Base-by-base conservation (phyloP, 2,113 vertebrate genomes). In the Cyprinodon brontotheroides region DNA sequence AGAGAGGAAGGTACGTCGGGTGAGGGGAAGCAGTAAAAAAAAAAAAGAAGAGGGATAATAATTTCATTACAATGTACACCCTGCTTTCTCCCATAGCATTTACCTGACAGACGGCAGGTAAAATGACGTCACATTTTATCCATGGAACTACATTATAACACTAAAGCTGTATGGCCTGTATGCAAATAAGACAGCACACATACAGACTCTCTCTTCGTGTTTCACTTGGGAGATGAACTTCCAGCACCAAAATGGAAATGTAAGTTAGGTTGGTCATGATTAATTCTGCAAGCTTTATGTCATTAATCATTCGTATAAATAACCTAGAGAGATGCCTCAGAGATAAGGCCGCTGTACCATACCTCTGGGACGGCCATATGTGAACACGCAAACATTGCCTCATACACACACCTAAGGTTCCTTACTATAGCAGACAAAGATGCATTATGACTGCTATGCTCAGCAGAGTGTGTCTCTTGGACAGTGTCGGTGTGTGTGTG, bases 241-340 rank as follows among this genome's bases (percentile, higher is more conserved):
- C 79, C 72, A 78, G 81, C 65, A 73, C 71, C 87, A 79, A 84
- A 77, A 70, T 78, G 60, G 74, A 41, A 77, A 63, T 47, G 70
- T 69, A 80, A 79, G 74, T 61, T 79, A 83, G 65, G 85, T 64
- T 69, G 63, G 66, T 63, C 85, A 74, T 91, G 89, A 93, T 92
- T 89, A 89, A 93, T 90, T 80, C 67, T 15, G 29, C 57, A 66
- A 68, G 74, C 83, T 80, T 67, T 70, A 74, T 85, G 78, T 88
- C 76, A 70, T 94, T 91, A 91, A 92, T 93, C 92, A 92, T 79
- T 48, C 81, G 86, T 93, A 93, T 92, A 92, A 92, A 93, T 93
- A 92, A 87, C 91, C 87, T 57, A 14, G 14, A 0, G 63, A 85
- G 78, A 84, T 70, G 72, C 82, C 68, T 70, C 70, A 72, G 73